phyloP scores from a whole-genome alignment of 2,113 vertebrate genomes.

The Pachyramphus minor region DNA sequence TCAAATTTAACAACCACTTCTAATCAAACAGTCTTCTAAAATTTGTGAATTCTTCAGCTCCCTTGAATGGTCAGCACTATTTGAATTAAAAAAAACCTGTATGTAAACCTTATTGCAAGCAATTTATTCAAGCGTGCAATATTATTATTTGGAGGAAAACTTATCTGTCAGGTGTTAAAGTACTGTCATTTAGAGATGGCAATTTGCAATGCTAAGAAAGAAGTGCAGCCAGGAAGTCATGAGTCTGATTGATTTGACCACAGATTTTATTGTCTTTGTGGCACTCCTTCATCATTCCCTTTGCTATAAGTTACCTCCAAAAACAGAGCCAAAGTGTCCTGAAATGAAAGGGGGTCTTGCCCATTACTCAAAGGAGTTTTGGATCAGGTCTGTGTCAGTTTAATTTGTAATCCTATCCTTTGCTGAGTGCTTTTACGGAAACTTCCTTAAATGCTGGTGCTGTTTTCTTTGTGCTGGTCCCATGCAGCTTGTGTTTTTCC shows the following conservation, averaged over 20 bases:
- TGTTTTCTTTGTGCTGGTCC: background rate
- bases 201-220: background rate
- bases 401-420: background rate
- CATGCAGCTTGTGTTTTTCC: background rate
- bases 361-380: background rate
- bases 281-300: background rate
- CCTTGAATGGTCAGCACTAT: conserved; percentile 16
- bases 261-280: background rate
- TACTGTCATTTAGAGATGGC: background rate
- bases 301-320: background rate
- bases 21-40: conserved; percentile 72
- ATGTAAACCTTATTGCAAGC: conserved; percentile 33
- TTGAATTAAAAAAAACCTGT: conserved; percentile 35
- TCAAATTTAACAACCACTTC: conserved; percentile 70
- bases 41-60: conserved; percentile 39
- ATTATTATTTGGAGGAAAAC: conserved; percentile 11
- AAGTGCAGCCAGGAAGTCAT: background rate
- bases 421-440: background rate
- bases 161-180: background rate
- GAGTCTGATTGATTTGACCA: background rate
- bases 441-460: background rate
- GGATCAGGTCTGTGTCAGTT: background rate
- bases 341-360: background rate
- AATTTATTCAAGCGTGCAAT: background rate
- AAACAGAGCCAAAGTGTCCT: background rate